Conservation (phyloP, 2,888 invertebrate species). For the Tiphia femorata region DNA sequence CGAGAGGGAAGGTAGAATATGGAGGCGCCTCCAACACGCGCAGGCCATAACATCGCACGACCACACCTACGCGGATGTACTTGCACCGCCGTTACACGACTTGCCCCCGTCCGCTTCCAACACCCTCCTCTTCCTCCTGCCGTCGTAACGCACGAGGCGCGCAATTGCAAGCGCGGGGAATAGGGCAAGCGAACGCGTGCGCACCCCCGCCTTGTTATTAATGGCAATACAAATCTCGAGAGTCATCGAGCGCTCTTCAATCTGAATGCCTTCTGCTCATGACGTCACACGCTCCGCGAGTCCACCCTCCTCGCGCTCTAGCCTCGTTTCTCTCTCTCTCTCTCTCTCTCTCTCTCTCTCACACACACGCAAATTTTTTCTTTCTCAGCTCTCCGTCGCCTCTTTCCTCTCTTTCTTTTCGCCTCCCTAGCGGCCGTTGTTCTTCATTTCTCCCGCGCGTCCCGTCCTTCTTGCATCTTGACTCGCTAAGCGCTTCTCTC, state of each 20-base stretch:
- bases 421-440: conserved; percentile 22
- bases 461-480: conserved; percentile 2
- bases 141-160: no score
- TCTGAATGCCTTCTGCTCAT: conserved; percentile 69
- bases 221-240: conserved; percentile 69
- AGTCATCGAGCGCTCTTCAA: conserved; percentile 69
- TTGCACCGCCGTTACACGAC: no score
- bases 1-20: neutral
- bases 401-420: no score
- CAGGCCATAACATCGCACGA: neutral
- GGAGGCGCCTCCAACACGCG: conserved; percentile 1
- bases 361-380: no score
- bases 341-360: conserved; percentile 21
- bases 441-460: neutral
- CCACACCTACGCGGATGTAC: neutral
- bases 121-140: no score
- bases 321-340: conserved; percentile 26
- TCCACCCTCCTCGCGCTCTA: no score
- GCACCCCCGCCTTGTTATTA: conserved; percentile 63
- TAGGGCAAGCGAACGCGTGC: conserved; percentile 30
- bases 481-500: neutral
- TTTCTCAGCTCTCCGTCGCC: no score
- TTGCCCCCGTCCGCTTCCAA: no score
- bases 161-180: conserved; percentile 16
- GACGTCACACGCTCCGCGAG: conserved; percentile 66